These are phyloP conservation scores for Notodonta ziczac DNA, from an alignment of 2,888 invertebrate species.

Conservation along the genomic window DNA sequence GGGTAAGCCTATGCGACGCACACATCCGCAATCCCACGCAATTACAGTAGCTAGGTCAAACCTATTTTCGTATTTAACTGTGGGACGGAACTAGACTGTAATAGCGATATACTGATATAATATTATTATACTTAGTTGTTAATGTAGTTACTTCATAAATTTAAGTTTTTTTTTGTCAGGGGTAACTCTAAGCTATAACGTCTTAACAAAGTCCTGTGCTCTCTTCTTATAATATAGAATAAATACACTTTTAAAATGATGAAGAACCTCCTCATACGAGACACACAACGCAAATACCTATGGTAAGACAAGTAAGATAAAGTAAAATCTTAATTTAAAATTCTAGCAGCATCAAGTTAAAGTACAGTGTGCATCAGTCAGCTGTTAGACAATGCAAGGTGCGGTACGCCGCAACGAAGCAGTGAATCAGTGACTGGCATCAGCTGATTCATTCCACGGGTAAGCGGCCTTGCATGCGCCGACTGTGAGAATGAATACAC, in stretches of 20 bases:
- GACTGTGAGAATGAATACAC: slow-evolving; percentile 61
- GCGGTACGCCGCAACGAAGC: slow-evolving; percentile 46
- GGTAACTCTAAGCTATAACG: too few relatives aligned
- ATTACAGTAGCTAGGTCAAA: slow-evolving; percentile 65
- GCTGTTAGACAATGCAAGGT: slow-evolving; percentile 63
- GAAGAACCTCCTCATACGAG: too few relatives aligned
- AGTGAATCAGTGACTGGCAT: slow-evolving; percentile 65
- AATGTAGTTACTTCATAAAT: too few relatives aligned
- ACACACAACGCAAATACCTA: too few relatives aligned
- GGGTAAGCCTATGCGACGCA: slow-evolving; percentile 70
- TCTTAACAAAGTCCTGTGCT: too few relatives aligned
- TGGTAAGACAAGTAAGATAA: not conserved
- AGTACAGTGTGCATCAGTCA: slow-evolving; percentile 44
- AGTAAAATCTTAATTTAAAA: slow-evolving; percentile 38
- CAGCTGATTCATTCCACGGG: slow-evolving; percentile 74
- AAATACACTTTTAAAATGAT: too few relatives aligned
- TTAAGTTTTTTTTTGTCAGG: too few relatives aligned
- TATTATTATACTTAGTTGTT: not conserved
- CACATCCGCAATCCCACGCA: slow-evolving; percentile 68
- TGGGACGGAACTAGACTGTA: slow-evolving; percentile 48
- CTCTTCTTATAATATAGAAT: too few relatives aligned
- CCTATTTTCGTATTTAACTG: slow-evolving; percentile 66
- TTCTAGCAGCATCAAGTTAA: slow-evolving; percentile 22
- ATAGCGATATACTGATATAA: not conserved
- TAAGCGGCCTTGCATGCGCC: slow-evolving; percentile 69